Base-by-base conservation (phyloP, 2,113 vertebrate species). In the Thunnus maccoyii region DNA sequence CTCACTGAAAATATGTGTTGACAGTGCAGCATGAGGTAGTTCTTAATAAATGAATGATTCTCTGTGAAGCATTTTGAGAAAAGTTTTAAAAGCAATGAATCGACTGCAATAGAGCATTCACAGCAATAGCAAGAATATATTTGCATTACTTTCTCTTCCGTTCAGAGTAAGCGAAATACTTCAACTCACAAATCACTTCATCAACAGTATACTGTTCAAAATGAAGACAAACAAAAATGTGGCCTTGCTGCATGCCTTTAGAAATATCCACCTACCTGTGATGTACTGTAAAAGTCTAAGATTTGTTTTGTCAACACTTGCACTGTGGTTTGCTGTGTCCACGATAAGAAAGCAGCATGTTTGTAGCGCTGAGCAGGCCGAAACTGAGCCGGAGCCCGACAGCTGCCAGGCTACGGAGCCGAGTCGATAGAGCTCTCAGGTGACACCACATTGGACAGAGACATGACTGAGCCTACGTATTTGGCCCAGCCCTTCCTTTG, bases 11-110 rank as follows among this genome's bases (percentile, higher is more conserved):
- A 25, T 55, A 52, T 65, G 66, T 76, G 72, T 86, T 81, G 78
- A 85, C 69, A 66, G 62, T 79, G 68, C 65, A 76, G 64, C 11
- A 6, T 1, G 9, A 60, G 36, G 50, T 78, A 57, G 69, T 63
- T 78, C 63, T 47, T 77, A 81, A 69, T 77, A 81, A 69, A 75
- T 86, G n/a, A 64, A 73, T 63, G 48, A 70, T 47, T 58, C 57
- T 57, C 66, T 48, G 62, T 57, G 36, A 80, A 73, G 58, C 15
- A 7, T 51, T 76, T 48, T 20, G 36, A 41, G 27, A 66, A 60
- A 64, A 55, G 46, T 48, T 75, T 77, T 11, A 46, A 62, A 78
- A 83, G 54, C 18, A 13, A 64, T 50, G 5, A 58, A 36, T 9
- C 30, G 13, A 47, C 41, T 3, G 44, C 63, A 69, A 15, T 54